A percentile compares a stretch with the other conserved stretches of the same genome.
phyloP scores from a whole-genome alignment of 2,888 invertebrate species.

The Drosophila kuntzei region DNA sequence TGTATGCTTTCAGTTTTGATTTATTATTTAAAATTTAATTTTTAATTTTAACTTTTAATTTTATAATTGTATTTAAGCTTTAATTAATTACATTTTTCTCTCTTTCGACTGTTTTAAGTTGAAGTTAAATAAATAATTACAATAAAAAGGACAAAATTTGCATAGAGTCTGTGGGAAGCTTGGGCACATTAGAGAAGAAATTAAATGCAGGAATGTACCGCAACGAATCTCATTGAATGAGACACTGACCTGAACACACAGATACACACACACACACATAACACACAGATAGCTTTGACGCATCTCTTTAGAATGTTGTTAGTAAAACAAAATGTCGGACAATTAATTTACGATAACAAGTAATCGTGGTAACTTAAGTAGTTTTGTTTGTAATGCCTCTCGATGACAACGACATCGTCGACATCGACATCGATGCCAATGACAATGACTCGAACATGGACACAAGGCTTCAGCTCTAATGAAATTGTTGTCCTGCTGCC shows the following conservation, averaged over 20 bases:
- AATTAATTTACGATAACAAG: conserved; percentile 80
- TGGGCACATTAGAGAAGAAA: not conserved
- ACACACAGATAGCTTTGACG: conserved; percentile 47
- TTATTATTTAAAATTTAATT: no score
- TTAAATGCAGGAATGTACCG: not conserved
- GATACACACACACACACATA: conserved; percentile 3
- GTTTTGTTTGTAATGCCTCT: conserved; percentile 77
- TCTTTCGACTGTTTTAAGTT: no score
- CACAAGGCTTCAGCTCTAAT: conserved; percentile 58
- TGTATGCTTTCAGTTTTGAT: no score
- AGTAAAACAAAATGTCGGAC: conserved; percentile 78
- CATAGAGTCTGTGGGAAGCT: not conserved
- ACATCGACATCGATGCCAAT: conserved; percentile 6
- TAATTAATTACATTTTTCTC: no score
- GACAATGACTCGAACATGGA: conserved; percentile 34
- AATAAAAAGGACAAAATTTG: not conserved
- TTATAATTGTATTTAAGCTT: no score
- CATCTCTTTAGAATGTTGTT: conserved; percentile 64
- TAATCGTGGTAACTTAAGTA: conserved; percentile 81
- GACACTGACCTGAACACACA: conserved; percentile 14
- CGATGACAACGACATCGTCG: conserved; percentile 55
- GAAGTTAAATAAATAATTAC: no score
- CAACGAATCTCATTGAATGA: conserved; percentile 21
- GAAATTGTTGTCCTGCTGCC: conserved; percentile 69
- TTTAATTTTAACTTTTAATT: no score